Conservation (phyloP, 2,797 vertebrate species). For the Lepidocolaptes lacrymiger region DNA sequence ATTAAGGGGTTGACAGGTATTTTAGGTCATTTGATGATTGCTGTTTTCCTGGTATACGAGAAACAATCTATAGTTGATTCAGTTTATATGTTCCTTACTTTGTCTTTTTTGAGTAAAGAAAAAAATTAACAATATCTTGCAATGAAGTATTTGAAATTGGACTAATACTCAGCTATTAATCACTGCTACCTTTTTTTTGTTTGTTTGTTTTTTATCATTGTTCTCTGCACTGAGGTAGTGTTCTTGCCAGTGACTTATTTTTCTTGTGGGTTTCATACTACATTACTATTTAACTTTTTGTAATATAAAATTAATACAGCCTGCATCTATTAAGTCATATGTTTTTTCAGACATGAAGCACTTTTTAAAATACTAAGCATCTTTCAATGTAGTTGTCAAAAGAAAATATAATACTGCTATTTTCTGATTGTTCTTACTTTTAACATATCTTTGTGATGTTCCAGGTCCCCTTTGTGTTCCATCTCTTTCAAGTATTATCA, state of each 20-base stretch:
- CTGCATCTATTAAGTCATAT: neutral
- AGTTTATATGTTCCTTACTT: neutral
- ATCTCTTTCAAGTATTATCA: constrained; percentile 65
- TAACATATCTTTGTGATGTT: constrained; percentile 76
- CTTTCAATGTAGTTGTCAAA: constrained; percentile 10
- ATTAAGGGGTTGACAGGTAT: neutral
- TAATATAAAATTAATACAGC: neutral
- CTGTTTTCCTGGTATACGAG: neutral
- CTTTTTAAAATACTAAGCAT: constrained; percentile 46
- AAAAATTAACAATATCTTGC: neutral
- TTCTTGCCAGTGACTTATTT: neutral
- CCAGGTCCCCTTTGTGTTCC: constrained; percentile 78
- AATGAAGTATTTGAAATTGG: neutral
- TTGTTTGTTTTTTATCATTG: neutral
- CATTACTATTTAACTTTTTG: neutral
- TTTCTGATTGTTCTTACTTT: constrained; percentile 43
- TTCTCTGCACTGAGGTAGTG: neutral
- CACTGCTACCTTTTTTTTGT: neutral
- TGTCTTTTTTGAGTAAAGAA: neutral
- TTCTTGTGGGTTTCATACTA: neutral
- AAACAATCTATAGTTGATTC: neutral
- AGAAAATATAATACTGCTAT: neutral
- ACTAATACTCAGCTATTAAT: neutral
- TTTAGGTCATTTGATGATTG: neutral
- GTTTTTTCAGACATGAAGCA: constrained; percentile 37